Percentiles rank a stretch among this genome's conserved stretches.
These are phyloP conservation scores for Drosophila baimaii DNA, from an alignment of 1,140 invertebrate species.

Conservation along the genomic window DNA sequence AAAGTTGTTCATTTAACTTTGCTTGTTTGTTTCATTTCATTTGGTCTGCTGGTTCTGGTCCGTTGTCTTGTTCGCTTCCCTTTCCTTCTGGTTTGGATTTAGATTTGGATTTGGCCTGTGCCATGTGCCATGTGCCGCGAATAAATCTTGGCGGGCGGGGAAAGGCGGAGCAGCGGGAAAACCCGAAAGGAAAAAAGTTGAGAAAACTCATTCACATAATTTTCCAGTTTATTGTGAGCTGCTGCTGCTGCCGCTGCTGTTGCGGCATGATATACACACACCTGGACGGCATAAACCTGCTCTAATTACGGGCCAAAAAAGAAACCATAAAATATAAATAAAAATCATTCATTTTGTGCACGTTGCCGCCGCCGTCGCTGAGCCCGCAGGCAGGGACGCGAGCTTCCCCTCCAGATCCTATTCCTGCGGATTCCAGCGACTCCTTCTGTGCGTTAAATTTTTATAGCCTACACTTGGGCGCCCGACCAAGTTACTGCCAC, in stretches of 20 bases:
- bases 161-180: not conserved
- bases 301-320: conserved; percentile 68
- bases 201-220: conserved; percentile 83
- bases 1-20: conserved; percentile 83
- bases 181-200: conserved; percentile 64
- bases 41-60: conserved; percentile 52
- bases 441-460: conserved; percentile 77
- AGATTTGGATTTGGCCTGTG: conserved; percentile 46
- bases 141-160: conserved; percentile 65
- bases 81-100: conserved; percentile 34
- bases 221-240: conserved; percentile 77
- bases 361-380: conserved; percentile 17
- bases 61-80: conserved; percentile 42
- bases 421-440: conserved; percentile 30
- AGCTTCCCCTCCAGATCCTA: not conserved
- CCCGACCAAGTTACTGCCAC: conserved; percentile 78
- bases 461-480: conserved; percentile 81
- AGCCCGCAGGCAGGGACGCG: conserved; percentile 34
- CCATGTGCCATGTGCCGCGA: conserved; percentile 77
- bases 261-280: conserved; percentile 71
- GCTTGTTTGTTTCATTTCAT: conserved; percentile 76
- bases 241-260: conserved; percentile 33
- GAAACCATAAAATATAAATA: conserved; percentile 80
- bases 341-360: conserved; percentile 77
- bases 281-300: conserved; percentile 76